Evolutionary conservation across 2,888 invertebrate species (phyloP), one percentile per base, ranked within the genome.

Genomic region (Amphipoea oculea): DNA sequence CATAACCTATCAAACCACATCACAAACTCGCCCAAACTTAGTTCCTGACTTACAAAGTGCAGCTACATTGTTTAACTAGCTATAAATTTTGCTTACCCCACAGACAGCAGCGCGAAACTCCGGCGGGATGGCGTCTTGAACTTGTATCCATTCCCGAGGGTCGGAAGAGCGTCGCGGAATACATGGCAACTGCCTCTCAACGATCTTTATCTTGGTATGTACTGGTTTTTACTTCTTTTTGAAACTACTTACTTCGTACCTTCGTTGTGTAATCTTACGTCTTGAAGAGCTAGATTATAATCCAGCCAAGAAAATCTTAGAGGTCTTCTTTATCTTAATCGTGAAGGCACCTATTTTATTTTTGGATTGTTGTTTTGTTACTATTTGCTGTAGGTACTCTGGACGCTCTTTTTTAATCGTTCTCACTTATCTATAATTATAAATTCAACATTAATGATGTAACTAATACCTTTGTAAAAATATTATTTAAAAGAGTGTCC

Each of bases 81-180:
- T 20, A 5, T 65, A 60, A 57, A 82, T 54, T 73, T 42, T 84
- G 66, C 45, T 81, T 74, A 42, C 57, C 77, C 88, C 82, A 68
- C 92, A 96, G 96, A 95, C 48, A 95, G 92, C 90, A 94, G 94
- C 77, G 90, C 93, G 2, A 97, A 97, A 87, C 90, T 96, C n/a
- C 95, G 97, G 63, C 96, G 97, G 4, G 97, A 97, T 81, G 97
- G 97, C 1, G 96, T 97, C 7, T 92, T 97, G 82, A 97, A 97
- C 66, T 93, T 98, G 11, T 97, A 97, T 88, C 97, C 98, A 0
- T 97, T 97, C 88, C 98, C 98, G 11, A 95, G 98, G 75, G 97
- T 97, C 42, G 98, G 98, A 0, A 95, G 98, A 36, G 97, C 97
- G 7, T 94, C 94, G 1, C 91, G 93, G 7, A 95, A 94, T 73